Percentiles rank a stretch among this genome's conserved stretches.
Conservation (phyloP, 2,113 vertebrate genomes). For the Circaetus gallicus region DNA sequence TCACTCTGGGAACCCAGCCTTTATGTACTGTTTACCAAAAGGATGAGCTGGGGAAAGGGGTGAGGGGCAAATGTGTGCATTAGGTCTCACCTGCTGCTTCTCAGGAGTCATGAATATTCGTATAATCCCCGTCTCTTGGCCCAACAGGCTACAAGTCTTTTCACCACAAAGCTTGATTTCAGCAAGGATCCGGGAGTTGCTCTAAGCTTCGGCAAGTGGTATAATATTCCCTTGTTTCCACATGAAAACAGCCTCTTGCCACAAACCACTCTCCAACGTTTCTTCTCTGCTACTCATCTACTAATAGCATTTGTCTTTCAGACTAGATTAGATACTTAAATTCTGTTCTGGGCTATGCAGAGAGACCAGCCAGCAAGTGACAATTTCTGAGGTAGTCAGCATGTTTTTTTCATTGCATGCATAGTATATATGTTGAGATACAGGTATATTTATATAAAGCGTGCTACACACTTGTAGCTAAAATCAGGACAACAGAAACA, state of each 20-base stretch:
- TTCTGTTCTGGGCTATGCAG: neutral
- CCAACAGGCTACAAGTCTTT: constrained; percentile 71
- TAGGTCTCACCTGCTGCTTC: constrained; percentile 90
- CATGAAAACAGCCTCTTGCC: constrained; percentile 64
- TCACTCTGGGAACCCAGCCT: constrained; percentile 82
- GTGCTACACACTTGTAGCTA: neutral
- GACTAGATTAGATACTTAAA: neutral
- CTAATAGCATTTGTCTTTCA: constrained; percentile 41
- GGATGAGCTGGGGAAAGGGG: constrained; percentile 80
- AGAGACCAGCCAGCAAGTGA: neutral
- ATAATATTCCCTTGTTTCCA: constrained; percentile 71
- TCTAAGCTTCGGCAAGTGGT: constrained; percentile 57
- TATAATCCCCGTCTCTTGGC: constrained; percentile 81
- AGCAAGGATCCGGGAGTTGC: constrained; percentile 61
- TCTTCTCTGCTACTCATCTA: constrained; percentile 6
- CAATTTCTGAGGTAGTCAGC: neutral
- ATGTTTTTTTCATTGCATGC: neutral
- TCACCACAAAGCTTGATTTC: constrained; percentile 58
- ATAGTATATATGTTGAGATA: neutral
- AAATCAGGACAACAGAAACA: neutral
- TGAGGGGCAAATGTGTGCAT: constrained; percentile 42
- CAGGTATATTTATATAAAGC: neutral
- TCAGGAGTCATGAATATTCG: constrained; percentile 88
- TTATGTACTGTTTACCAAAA: constrained; percentile 90
- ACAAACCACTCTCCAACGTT: constrained; percentile 17